phyloP scores from a whole-genome alignment of 2,888 invertebrate species.

The Amblyjoppa fuscipennis region DNA sequence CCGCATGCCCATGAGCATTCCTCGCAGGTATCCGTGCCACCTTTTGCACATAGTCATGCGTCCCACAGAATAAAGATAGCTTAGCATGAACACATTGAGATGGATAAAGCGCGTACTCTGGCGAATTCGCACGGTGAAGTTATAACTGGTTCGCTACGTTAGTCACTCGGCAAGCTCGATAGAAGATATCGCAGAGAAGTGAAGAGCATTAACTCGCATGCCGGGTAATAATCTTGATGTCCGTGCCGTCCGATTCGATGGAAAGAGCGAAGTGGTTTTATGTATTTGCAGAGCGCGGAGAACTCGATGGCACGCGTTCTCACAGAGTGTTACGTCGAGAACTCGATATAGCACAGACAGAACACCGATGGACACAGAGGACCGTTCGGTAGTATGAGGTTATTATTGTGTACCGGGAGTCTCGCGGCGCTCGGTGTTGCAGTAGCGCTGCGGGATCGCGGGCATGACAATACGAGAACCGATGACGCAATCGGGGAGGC shows the following conservation, averaged over 20 bases:
- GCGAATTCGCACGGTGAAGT: conserved; percentile 1
- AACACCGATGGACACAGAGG: neutral
- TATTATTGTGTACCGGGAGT: conserved; percentile 20
- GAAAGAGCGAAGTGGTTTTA: conserved; percentile 4
- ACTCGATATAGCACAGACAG: neutral
- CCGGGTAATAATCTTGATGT: neutral
- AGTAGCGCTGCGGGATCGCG: conserved; percentile 45
- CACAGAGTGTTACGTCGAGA: neutral
- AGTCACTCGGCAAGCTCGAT: neutral
- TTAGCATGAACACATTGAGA: conserved; percentile 17
- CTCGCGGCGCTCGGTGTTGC: conserved; percentile 47
- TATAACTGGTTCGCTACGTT: neutral
- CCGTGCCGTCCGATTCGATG: neutral
- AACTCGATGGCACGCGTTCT: conserved; percentile 16
- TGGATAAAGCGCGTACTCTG: neutral
- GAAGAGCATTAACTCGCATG: neutral
- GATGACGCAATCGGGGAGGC: conserved; percentile 73
- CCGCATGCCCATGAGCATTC: conserved; percentile 45
- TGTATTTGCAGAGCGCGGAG: conserved; percentile 4
- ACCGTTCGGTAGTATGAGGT: neutral
- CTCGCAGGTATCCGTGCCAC: conserved; percentile 1
- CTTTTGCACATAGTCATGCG: conserved; percentile 40
- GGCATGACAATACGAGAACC: conserved; percentile 58
- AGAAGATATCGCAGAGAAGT: conserved; percentile 15
- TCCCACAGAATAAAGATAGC: conserved; percentile 33